phyloP scores from a whole-genome alignment of 2,888 invertebrate species.

The Tethea ocularis region DNA sequence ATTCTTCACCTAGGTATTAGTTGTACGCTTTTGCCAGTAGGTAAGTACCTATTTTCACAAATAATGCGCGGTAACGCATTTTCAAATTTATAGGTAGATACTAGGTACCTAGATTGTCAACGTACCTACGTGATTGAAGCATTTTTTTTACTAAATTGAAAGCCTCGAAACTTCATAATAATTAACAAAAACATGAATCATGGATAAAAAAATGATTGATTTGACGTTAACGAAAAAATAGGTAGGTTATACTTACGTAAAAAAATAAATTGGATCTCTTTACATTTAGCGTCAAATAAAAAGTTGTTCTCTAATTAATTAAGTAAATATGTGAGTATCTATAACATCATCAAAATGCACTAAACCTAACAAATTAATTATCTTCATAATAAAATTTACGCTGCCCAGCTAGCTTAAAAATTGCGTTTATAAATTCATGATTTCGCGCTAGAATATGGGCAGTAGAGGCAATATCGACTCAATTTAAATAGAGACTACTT shows the following conservation, averaged over 20 bases:
- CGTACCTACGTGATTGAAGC: too few species aligned
- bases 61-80: too few species aligned
- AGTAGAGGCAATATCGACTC: too few species aligned
- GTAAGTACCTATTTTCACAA: too few species aligned
- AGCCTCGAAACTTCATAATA: not conserved
- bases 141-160: not conserved
- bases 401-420: too few species aligned
- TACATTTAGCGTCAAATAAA: not conserved
- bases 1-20: too few species aligned
- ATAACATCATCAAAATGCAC: not conserved
- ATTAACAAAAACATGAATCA: slow-evolving; percentile 22
- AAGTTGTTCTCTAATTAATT: not conserved
- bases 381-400: too few species aligned
- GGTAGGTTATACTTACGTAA: slow-evolving; percentile 17
- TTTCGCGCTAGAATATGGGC: not conserved
- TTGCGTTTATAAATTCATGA: not conserved
- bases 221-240: slow-evolving; percentile 21
- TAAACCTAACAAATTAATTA: not conserved
- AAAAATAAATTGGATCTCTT: not conserved
- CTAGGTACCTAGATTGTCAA: too few species aligned
- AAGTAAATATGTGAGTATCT: not conserved
- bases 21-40: too few species aligned
- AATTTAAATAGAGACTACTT: not conserved
- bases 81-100: too few species aligned
- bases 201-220: not conserved